Conservation (phyloP, 2,888 invertebrate genomes). For the Apotomis turbidana region DNA sequence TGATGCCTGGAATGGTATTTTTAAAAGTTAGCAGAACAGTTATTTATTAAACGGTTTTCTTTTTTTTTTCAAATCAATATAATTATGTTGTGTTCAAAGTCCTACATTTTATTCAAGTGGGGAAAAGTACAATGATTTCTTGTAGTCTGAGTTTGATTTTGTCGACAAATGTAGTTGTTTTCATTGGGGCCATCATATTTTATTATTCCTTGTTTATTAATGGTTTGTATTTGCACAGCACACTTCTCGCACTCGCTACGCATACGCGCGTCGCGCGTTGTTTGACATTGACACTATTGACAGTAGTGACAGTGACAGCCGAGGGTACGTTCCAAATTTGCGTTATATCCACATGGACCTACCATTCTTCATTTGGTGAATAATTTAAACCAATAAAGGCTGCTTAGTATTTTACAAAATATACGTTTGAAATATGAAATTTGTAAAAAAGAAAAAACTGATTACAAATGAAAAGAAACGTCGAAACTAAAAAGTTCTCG, state of each 20-base stretch:
- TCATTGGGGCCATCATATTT: background rate
- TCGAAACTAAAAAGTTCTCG: too few relatives aligned
- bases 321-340: background rate
- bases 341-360: too few relatives aligned
- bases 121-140: slow-evolving; percentile 11
- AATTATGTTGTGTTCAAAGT: background rate
- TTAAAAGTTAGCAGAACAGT: slow-evolving; percentile 2
- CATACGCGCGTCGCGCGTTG: too few relatives aligned
- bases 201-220: background rate
- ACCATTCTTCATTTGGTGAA: too few relatives aligned
- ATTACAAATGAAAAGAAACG: too few relatives aligned
- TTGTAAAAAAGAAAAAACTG: too few relatives aligned
- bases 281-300: slow-evolving; percentile 2
- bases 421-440: too few relatives aligned
- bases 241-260: too few relatives aligned
- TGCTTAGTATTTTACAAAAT: too few relatives aligned
- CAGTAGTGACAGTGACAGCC: slow-evolving; percentile 5
- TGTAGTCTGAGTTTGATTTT: background rate
- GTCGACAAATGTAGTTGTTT: background rate
- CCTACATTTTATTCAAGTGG: slow-evolving; percentile 29
- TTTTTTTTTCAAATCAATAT: too few relatives aligned
- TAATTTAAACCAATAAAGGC: too few relatives aligned
- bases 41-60: background rate
- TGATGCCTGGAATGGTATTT: slow-evolving; percentile 74
- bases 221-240: too few relatives aligned